Conservation (phyloP, 2,113 vertebrate genomes). For the Rousettus leschenaultii region DNA sequence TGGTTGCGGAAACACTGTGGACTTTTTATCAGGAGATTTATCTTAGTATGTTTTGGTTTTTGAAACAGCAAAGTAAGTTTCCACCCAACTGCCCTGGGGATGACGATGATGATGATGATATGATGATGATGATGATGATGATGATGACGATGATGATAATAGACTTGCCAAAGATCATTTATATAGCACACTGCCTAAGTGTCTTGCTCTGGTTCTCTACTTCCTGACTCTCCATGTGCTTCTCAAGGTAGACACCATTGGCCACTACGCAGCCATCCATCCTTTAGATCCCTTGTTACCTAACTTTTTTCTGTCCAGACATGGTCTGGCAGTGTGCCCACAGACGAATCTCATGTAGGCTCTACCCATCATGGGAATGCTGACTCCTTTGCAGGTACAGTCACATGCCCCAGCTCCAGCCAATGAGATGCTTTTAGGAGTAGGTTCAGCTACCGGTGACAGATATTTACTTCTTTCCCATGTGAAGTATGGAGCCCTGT, state of each 20-base stretch:
- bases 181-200: background rate
- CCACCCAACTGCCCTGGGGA: background rate
- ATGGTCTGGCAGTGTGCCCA: background rate
- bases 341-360: background rate
- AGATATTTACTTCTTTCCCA: background rate
- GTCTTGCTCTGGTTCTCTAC: background rate
- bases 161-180: background rate
- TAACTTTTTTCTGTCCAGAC: background rate
- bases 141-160: background rate
- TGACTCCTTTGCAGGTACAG: background rate
- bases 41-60: background rate
- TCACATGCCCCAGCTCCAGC: background rate
- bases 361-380: background rate
- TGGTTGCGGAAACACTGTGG: background rate
- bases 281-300: background rate
- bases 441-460: background rate
- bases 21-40: background rate
- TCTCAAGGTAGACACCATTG: background rate
- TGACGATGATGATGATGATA: background rate
- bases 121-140: background rate
- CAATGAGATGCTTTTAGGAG: background rate
- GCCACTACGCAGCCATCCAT: background rate
- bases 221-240: background rate
- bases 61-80: background rate
- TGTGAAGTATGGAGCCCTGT: background rate